Base-by-base conservation (phyloP, 2,888 invertebrate species). In the Agriotes lineatus region DNA sequence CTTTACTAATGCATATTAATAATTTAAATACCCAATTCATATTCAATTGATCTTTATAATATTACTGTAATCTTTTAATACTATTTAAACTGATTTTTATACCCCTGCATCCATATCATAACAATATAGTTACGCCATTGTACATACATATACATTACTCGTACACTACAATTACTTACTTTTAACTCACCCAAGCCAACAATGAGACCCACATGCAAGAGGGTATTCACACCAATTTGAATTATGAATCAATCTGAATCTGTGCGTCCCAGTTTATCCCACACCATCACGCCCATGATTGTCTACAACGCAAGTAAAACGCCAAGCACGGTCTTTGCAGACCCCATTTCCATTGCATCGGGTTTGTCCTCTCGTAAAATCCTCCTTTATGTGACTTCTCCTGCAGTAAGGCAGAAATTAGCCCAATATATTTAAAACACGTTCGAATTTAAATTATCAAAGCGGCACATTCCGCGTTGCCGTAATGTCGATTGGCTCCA, bases 371-470 rank as follows among this genome's bases (percentile, higher is more conserved):
- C 7, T 25, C 7, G 7, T 25, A 25, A 25, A 3, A 25, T 25
- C 7, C 9, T 7, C 19, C 16, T 45, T 20, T 5, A 1, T 14
- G 37, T n/a, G 4, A 19, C 45, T 22, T 48, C 14, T 9, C 22
- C 25, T 48, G 20, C 20, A 20, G 22, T 48, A 48, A n/a, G 44
- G 10, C 48, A 22, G 22, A 33, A 33, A 33, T 30, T 33, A 52
- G 9, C 52, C 52, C 16, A 30, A 52, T 33, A 19, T 52, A 52
- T 52, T 52, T 52, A 33, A 52, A 52, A 33, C 52, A 52, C 52
- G 52, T 33, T 33, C 33, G 16, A 33, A 52, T 33, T 33, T 19
- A 52, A 30, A 16, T 52, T 52, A 18, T 48, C 2, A 18, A 30
- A 16, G 33, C 52, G 33, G 48, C 25, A 19, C 22, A 48, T 14